Conservation (phyloP, 2,888 invertebrate species). For the Xylocampa areola region DNA sequence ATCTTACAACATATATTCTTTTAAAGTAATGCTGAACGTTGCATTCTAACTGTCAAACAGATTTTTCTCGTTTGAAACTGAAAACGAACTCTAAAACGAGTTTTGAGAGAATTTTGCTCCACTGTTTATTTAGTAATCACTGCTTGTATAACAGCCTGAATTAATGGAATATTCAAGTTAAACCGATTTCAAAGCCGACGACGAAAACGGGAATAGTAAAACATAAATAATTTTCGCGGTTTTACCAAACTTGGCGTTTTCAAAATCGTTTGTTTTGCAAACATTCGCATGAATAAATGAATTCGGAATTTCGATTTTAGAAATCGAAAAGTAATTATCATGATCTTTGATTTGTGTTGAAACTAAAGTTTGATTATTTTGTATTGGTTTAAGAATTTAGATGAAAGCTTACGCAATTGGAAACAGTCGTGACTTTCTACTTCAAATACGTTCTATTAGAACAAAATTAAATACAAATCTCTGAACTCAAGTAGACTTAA, state of each 20-base stretch:
- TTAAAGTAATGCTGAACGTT: too few species aligned
- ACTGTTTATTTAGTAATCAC: conserved; percentile 79
- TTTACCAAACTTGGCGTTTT: conserved; percentile 62
- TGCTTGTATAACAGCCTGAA: conserved; percentile 78
- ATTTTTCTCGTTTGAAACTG: conserved; percentile 24
- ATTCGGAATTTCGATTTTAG: conserved; percentile 60
- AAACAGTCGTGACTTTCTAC: conserved; percentile 17
- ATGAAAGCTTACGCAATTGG: conserved; percentile 21
- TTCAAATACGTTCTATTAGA: background rate
- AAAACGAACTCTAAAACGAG: conserved; percentile 45
- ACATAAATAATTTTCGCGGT: conserved; percentile 68
- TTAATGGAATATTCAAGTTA: conserved; percentile 84
- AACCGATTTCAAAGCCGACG: conserved; percentile 71
- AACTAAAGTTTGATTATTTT: conserved; percentile 33
- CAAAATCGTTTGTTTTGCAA: conserved; percentile 70
- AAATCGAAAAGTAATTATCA: conserved; percentile 45
- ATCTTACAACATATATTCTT: too few species aligned
- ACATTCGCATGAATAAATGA: conserved; percentile 79
- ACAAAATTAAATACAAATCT: background rate
- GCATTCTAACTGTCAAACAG: too few species aligned
- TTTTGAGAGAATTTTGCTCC: conserved; percentile 64
- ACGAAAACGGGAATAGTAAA: conserved; percentile 66
- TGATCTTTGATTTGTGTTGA: conserved; percentile 50
- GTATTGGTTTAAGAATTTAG: conserved; percentile 28
- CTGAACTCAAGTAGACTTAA: too few species aligned